Percentiles rank a stretch among this genome's conserved stretches.
phyloP scores from a whole-genome alignment of 2,113 vertebrate species.

The Bungarus multicinctus region DNA sequence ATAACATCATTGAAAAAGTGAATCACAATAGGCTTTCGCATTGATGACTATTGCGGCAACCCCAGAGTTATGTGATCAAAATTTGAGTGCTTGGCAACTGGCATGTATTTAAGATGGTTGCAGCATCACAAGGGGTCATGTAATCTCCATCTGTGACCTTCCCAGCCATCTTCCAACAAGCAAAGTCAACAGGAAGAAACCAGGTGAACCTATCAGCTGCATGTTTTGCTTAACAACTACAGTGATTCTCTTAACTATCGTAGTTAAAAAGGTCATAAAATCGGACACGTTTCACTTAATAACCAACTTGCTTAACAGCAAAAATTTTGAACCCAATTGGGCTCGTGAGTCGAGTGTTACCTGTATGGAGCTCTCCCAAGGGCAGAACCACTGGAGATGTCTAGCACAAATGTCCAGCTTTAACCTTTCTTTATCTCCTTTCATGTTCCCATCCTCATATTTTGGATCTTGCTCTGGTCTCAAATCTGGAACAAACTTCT shows the following conservation, averaged over 20 bases:
- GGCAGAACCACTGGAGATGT: not conserved
- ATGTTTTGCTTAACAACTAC: no score
- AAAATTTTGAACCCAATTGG: not conserved
- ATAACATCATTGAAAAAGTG: not conserved
- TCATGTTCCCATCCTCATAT: not conserved
- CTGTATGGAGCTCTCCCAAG: not conserved
- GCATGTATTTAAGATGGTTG: no score
- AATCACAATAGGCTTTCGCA: not conserved
- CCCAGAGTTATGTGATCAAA: not conserved
- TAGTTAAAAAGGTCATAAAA: no score
- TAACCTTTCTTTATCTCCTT: not conserved
- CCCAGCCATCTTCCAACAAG: not conserved
- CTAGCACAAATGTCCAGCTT: not conserved
- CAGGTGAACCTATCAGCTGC: no score
- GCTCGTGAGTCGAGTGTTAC: not conserved
- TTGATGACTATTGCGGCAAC: not conserved
- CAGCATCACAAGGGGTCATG: no score
- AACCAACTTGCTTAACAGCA: not conserved
- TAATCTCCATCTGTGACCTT: not conserved
- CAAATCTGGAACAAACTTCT: not conserved
- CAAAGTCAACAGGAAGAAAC: not conserved
- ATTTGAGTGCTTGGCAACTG: not conserved
- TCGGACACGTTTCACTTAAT: not conserved
- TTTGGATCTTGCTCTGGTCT: not conserved
- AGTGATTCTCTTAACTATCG: no score